Percentiles rank a stretch among this genome's conserved stretches.
Evolutionary conservation across 1,140 invertebrate genomes (phyloP).

Genomic region (Neodiprion lecontei): DNA sequence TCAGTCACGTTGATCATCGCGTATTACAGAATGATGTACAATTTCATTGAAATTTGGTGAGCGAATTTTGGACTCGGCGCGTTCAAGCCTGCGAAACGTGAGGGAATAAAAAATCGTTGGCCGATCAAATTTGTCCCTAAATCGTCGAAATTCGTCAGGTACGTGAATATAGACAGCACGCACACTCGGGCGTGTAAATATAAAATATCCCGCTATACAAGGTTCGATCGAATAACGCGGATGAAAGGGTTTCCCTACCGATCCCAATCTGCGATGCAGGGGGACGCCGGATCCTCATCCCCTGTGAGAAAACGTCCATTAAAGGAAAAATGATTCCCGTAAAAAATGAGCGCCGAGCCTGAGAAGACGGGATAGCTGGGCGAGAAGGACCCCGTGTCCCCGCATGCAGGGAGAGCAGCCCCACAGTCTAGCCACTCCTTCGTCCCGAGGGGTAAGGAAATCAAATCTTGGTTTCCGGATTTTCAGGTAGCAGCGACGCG

Average conservation of each 20-base stretch:
- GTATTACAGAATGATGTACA: too few relatives aligned
- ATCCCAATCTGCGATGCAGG: too few relatives aligned
- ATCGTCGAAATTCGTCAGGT: not conserved
- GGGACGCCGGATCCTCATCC: constrained; percentile 19
- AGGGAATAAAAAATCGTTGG: not conserved
- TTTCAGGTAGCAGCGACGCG: not conserved
- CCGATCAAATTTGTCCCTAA: not conserved
- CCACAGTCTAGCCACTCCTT: not conserved
- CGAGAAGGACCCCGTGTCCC: constrained; percentile 29
- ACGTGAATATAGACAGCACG: not conserved
- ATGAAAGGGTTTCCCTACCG: constrained; percentile 27
- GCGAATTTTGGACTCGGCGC: too few relatives aligned
- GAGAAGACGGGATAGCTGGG: constrained; percentile 26
- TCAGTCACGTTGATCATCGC: too few relatives aligned
- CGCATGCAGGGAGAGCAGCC: not conserved
- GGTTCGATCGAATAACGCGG: not conserved
- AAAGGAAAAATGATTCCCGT: constrained; percentile 44
- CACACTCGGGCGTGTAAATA: not conserved
- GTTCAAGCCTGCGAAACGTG: too few relatives aligned
- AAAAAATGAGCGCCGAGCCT: constrained; percentile 40
- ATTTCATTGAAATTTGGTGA: too few relatives aligned
- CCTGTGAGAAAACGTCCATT: constrained; percentile 54
- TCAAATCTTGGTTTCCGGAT: constrained; percentile 13
- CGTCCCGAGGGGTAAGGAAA: constrained; percentile 7
- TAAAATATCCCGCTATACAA: not conserved